Evolutionary conservation across 2,797 vertebrate species (phyloP).

Genomic region (Syndactyla subalaris): DNA sequence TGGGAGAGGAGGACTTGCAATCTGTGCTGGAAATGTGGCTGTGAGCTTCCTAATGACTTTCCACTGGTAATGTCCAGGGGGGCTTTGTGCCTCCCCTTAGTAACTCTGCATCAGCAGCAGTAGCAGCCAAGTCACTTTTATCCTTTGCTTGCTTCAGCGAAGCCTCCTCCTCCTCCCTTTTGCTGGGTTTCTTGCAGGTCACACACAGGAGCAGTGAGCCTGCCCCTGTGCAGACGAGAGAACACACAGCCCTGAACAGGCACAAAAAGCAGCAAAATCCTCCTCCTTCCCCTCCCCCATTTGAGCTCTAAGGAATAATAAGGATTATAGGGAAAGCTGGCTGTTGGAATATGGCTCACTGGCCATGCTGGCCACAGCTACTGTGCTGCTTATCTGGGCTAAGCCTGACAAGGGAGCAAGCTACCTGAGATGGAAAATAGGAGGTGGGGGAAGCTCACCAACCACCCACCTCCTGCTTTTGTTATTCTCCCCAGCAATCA

Average conservation of each 20-base stretch:
- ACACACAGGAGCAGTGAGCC: neutral
- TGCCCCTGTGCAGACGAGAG: constrained; percentile 5
- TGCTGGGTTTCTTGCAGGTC: constrained; percentile 33
- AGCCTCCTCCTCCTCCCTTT: constrained; percentile 35
- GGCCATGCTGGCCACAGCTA: neutral
- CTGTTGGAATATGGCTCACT: neutral
- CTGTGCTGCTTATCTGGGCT: fast-evolving
- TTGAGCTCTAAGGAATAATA: constrained; percentile 40
- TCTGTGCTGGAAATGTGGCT: constrained; percentile 79
- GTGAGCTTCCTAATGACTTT: constrained; percentile 88
- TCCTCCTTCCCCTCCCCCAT: neutral
- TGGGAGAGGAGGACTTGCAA: constrained; percentile 74
- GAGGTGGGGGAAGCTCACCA: neutral
- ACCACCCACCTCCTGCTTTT: neutral
- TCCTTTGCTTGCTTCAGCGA: constrained; percentile 63
- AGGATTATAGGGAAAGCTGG: constrained; percentile 30
- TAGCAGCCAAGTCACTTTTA: constrained; percentile 66
- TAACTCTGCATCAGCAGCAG: constrained; percentile 30
- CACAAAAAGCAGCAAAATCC: constrained; percentile 32
- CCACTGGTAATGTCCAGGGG: constrained; percentile 80
- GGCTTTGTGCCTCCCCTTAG: constrained; percentile 51
- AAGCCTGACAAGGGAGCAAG: neutral
- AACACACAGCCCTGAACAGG: neutral
- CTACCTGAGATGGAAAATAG: neutral
- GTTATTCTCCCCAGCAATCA: neutral